Conservation (phyloP, 2,888 invertebrate species). For the Sialis lutaria region DNA sequence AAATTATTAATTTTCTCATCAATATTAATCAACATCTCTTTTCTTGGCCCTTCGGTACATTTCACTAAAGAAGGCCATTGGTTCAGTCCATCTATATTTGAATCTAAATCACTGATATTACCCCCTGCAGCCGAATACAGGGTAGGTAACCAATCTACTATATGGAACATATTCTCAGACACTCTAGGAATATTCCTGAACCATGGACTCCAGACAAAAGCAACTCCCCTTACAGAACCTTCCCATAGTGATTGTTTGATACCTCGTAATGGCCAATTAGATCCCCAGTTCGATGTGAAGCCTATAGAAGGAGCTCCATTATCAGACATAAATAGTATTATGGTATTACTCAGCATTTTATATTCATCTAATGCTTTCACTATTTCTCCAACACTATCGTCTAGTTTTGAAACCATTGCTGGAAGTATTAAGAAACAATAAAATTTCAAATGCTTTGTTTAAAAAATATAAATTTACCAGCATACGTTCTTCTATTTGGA, state of each 20-base stretch:
- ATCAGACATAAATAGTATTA: constrained; percentile 76
- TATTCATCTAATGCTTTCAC: constrained; percentile 47
- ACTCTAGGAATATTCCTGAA: constrained; percentile 40
- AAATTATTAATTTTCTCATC: constrained; percentile 37
- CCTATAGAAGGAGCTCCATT: constrained; percentile 73
- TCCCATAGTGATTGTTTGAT: constrained; percentile 87
- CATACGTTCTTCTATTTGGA: constrained; percentile 44
- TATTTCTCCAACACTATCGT: constrained; percentile 71
- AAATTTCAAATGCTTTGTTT: no score
- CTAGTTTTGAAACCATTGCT: constrained; percentile 82
- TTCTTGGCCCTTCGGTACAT: constrained; percentile 32
- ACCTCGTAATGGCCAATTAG: constrained; percentile 64
- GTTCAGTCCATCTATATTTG: constrained; percentile 44
- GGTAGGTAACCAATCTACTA: constrained; percentile 84
- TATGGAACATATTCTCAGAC: constrained; percentile 55
- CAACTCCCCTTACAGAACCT: constrained; percentile 74
- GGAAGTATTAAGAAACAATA: no score
- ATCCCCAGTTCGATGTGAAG: constrained; percentile 53
- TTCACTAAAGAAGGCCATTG: constrained; percentile 46
- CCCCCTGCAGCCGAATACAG: constrained; percentile 47
- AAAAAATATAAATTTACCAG: no score
- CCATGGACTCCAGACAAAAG: constrained; percentile 61
- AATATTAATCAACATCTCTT: constrained; percentile 53
- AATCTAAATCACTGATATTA: constrained; percentile 19
- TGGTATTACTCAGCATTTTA: constrained; percentile 62